Evolutionary conservation across 2,888 invertebrate species (phyloP).

Genomic region (Miltochrista miniata): DNA sequence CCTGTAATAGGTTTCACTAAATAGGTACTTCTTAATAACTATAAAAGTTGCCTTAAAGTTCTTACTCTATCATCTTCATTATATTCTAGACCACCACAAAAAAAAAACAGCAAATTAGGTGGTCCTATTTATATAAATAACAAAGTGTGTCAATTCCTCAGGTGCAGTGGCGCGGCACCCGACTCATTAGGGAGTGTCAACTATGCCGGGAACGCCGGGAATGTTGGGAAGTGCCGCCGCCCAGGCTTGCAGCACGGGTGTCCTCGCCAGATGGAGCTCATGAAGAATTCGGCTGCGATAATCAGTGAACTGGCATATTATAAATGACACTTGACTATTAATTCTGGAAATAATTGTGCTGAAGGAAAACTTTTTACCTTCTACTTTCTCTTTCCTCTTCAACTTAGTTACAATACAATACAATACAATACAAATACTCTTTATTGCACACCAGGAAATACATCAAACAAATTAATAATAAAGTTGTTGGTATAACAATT

Average conservation of each 20-base stretch:
- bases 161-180: slow-evolving; percentile 18
- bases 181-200: slow-evolving; percentile 31
- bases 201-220: slow-evolving; percentile 10
- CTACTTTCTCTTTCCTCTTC: no score
- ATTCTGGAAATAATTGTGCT: background rate
- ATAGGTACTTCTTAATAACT: no score
- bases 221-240: slow-evolving; percentile 8
- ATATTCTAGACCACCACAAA: background rate
- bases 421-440: no score
- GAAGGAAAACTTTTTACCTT: no score
- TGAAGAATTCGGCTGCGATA: background rate
- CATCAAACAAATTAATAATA: no score
- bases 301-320: background rate
- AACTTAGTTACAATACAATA: no score
- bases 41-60: no score
- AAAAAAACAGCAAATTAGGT: slow-evolving; percentile 6
- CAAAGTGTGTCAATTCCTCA: slow-evolving; percentile 16
- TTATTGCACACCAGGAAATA: no score
- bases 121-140: slow-evolving; percentile 9
- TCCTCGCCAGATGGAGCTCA: background rate
- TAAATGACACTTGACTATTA: background rate
- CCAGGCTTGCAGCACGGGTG: background rate
- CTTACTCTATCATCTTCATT: no score
- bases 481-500: no score
- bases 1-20: no score